Evolutionary conservation across 2,113 vertebrate species (phyloP), one percentile per base, ranked within the genome.

Genomic region (Haemorhous mexicanus): DNA sequence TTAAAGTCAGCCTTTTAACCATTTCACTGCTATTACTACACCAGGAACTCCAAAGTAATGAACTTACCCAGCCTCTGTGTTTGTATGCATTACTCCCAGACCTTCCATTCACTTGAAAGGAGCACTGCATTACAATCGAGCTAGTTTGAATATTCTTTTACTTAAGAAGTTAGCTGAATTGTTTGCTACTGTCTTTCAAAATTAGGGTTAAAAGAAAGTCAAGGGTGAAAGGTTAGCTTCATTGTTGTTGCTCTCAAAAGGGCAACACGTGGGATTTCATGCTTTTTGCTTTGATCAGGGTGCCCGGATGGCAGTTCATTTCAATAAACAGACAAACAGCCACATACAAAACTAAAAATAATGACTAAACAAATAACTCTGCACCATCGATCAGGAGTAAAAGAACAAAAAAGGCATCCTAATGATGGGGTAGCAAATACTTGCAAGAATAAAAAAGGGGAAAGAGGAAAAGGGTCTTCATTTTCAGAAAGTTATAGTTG

Each of bases 1-100:
- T 97, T 95, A 96, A 97, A 97, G 94, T 72, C 93, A 95, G 72
- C 52, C 86, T 94, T 96, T 97, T 97, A 97, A 97, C 97, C 66
- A 91, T 95, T 97, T 96, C 96, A 52, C 50, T 94, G 66, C 94
- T 93, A 44, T 50, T 41, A 46, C 50, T 76, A 33, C 61, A 39
- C 49, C 59, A 95, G 82, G 93, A 95, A 90, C 94, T 72, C 89
- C 37, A 52, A 91, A 93, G 93, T 94, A 96, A 97, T 96, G 95
- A 97, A 96, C 93, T 96, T 96, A 95, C 47, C 59, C 88, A 63
- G 90, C 23, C 73, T 87, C 67, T 75, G 81, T 70, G 81, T 91
- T 95, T 87, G 78, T 91, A 95, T 90, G 85, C 87, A 93, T 95
- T 90, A 83, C 86, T 81, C 68, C 64, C 3, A 90, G 89, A 91